These are phyloP conservation scores for Andrena minutula DNA, from an alignment of 2,888 invertebrate species.

Conservation along the genomic window DNA sequence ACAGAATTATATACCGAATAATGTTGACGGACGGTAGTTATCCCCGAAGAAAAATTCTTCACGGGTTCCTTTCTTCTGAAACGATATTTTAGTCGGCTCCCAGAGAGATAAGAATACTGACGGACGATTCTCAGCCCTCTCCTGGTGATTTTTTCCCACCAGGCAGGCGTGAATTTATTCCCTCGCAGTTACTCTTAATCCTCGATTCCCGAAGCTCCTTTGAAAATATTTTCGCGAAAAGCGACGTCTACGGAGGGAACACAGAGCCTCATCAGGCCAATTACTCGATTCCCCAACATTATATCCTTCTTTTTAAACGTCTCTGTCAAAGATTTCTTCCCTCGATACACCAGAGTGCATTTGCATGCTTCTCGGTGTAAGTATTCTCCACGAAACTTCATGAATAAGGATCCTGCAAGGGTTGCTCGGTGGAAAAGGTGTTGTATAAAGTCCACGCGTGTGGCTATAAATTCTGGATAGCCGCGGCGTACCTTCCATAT, in stretches of 20 bases:
- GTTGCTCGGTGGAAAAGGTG: background rate
- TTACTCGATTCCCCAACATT: background rate
- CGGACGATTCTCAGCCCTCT: constrained; percentile 5
- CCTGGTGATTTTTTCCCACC: background rate
- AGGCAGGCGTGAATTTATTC: constrained; percentile 16
- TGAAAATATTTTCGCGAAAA: background rate
- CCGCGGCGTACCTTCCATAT: background rate
- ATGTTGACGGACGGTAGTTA: background rate
- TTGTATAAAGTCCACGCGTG: constrained; percentile 13
- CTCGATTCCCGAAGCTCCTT: background rate
- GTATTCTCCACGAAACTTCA: constrained; percentile 7
- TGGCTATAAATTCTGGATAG: constrained; percentile 30
- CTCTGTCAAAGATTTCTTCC: too few relatives aligned
- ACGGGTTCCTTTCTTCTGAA: background rate
- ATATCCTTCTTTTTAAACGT: too few relatives aligned
- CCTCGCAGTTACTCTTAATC: background rate
- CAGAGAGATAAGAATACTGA: constrained; percentile 28
- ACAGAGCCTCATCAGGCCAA: too few relatives aligned
- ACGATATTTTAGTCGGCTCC: background rate
- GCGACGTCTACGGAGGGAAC: background rate
- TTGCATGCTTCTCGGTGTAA: background rate
- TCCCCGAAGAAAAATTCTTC: background rate
- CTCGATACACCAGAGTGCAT: background rate
- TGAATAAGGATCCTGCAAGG: background rate
- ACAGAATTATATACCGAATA: background rate